Conservation (phyloP, 2,888 invertebrate species). For the Hanleya hanleyi region DNA sequence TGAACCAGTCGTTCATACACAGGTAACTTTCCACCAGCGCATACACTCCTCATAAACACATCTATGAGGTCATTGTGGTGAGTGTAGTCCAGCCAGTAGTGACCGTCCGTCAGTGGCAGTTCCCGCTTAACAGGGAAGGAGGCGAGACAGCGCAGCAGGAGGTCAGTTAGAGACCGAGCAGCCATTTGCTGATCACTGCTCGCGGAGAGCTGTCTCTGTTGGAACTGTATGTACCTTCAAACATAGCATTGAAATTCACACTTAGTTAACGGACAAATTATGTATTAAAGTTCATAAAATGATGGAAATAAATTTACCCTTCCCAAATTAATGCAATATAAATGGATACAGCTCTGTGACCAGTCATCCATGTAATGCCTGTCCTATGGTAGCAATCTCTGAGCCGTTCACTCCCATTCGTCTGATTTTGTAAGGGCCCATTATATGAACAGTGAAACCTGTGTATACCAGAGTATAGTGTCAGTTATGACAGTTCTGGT, state of each 20-base stretch:
- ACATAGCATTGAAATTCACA: not conserved
- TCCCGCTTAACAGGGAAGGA: slow-evolving; percentile 49
- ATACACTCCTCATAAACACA: slow-evolving; percentile 44
- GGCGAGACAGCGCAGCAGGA: slow-evolving; percentile 45
- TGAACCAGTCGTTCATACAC: slow-evolving; percentile 48
- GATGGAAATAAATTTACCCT: no score
- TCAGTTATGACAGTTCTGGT: no score
- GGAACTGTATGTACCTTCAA: slow-evolving; percentile 50
- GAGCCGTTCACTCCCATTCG: no score
- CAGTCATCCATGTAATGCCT: no score
- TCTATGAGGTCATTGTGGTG: slow-evolving; percentile 54
- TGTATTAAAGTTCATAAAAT: no score
- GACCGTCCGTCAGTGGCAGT: slow-evolving; percentile 28
- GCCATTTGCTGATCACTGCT: slow-evolving; percentile 11
- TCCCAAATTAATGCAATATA: no score
- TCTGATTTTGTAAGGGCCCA: no score
- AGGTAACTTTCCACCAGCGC: slow-evolving; percentile 38
- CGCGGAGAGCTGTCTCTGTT: slow-evolving; percentile 36
- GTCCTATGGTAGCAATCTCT: no score
- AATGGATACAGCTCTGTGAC: no score
- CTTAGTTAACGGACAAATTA: not conserved
- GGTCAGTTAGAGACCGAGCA: slow-evolving; percentile 32
- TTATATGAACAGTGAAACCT: no score
- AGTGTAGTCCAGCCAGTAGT: slow-evolving; percentile 47
- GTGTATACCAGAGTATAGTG: no score